Percentiles rank a stretch among this genome's conserved stretches.
Conservation (phyloP, 2,797 vertebrate genomes). For the Phylloscopus collybita region DNA sequence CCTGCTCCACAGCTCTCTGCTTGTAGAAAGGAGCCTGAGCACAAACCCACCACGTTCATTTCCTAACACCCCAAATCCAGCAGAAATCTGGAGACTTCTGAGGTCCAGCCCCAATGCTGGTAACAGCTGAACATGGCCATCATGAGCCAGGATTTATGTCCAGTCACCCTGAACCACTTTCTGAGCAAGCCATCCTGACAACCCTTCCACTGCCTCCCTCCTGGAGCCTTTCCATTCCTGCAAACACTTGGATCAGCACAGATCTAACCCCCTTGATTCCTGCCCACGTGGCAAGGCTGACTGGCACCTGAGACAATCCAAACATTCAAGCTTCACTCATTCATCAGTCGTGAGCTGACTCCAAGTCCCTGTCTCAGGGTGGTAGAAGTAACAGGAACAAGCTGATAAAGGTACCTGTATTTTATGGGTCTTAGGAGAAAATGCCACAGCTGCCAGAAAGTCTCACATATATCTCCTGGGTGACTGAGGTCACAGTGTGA, state of each 20-base stretch:
- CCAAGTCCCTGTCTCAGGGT: neutral
- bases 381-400: neutral
- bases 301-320: neutral
- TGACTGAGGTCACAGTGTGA: neutral
- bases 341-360: neutral
- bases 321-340: neutral
- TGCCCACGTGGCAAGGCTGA: neutral
- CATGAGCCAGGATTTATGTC: neutral
- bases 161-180: neutral
- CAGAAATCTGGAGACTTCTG: neutral
- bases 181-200: neutral
- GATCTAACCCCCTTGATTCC: neutral
- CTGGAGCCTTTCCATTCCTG: neutral
- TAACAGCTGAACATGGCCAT: neutral
- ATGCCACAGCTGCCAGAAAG: neutral
- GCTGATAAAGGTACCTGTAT: neutral
- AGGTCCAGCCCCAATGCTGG: neutral
- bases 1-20: fast-evolving
- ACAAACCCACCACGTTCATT: neutral
- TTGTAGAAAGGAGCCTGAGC: neutral
- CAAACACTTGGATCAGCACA: neutral
- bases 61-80: neutral
- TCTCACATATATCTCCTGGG: neutral
- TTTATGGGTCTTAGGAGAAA: neutral
- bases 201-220: neutral